Base-by-base conservation (phyloP, 2,888 invertebrate genomes). In the Strigamia transsilvanica region DNA sequence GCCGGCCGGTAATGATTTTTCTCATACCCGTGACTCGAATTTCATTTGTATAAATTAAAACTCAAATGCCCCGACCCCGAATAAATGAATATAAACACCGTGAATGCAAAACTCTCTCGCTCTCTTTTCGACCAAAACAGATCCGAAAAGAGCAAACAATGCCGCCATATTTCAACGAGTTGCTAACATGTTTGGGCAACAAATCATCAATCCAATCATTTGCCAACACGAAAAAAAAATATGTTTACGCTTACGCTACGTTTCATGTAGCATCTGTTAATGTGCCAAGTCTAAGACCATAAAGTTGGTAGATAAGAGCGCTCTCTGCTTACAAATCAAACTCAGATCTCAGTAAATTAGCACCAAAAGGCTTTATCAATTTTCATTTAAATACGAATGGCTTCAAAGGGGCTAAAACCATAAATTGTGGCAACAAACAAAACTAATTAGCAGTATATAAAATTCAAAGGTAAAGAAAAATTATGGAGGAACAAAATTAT, bases 301-400 rank as follows among this genome's bases (percentile, higher is more conserved):
- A 73, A 73, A 73, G 73, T 73, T 73, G 23, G 73, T 27, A 73
- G 73, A 73, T 73, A 73, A 73, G 73, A 23, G 73, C n/a, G 73
- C 73, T 73, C 73, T 73, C 73, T 32, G 73, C 73, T 32, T 73
- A 73, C 73, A 73, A 73, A 73, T 73, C 73, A 73, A 73, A 32
- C 32, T 27, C 12, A 73, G 32, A 73, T 73, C 73, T 73, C 73
- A 27, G 27, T 73, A 73, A 73, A 73, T 73, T 73, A 73, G 73
- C 32, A 73, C 27, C 27, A 32, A 32, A 73, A 32, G 56, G 73
- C 73, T 73, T 73, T 73, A 73, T 73, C 73, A 73, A 32, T 73
- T 73, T 23, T 73, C 32, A 73, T 73, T 73, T 73, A n/a, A 23
- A 73, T 73, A 32, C 7, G 27, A 73, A 73, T 73, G 27, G 23